Evolutionary conservation across 2,888 invertebrate genomes (phyloP).

Genomic region (Drosophila rellima): DNA sequence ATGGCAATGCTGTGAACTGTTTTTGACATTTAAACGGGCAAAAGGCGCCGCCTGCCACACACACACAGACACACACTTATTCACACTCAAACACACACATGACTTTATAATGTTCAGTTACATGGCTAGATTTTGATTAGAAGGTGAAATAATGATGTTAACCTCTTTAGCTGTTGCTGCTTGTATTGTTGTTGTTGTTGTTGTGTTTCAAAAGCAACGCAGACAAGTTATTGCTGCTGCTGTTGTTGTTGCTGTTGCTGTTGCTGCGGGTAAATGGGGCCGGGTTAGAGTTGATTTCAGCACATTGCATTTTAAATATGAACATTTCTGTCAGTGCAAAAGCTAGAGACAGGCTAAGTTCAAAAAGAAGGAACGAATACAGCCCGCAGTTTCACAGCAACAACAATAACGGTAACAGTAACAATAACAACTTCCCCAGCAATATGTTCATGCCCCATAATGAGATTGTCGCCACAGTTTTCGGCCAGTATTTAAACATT

Average conservation of each 20-base stretch:
- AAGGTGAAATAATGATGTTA: constrained; percentile 83
- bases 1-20: constrained; percentile 55
- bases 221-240: constrained; percentile 7
- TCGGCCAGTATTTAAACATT: constrained; percentile 43
- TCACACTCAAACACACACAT: constrained; percentile 33
- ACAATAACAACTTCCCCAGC: constrained; percentile 13
- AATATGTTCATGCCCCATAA: constrained; percentile 29
- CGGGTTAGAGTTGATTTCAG: constrained; percentile 72
- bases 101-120: constrained; percentile 59
- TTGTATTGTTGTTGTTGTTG: constrained; percentile 41
- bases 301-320: constrained; percentile 67
- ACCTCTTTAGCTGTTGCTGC: constrained; percentile 61
- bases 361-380: constrained; percentile 1
- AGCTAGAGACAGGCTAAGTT: constrained; percentile 7
- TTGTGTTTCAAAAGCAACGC: constrained; percentile 46
- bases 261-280: constrained; percentile 60
- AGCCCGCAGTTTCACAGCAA: constrained; percentile 40
- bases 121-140: constrained; percentile 75
- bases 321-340: constrained; percentile 50
- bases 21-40: constrained; percentile 75
- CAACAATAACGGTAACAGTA: constrained; percentile 11
- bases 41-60: constrained; percentile 67
- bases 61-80: constrained; percentile 19
- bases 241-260: constrained; percentile 37
- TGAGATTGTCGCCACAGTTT: constrained; percentile 55